These are phyloP conservation scores for Clamator glandarius DNA, from an alignment of 2,797 vertebrate species.

Conservation along the genomic window DNA sequence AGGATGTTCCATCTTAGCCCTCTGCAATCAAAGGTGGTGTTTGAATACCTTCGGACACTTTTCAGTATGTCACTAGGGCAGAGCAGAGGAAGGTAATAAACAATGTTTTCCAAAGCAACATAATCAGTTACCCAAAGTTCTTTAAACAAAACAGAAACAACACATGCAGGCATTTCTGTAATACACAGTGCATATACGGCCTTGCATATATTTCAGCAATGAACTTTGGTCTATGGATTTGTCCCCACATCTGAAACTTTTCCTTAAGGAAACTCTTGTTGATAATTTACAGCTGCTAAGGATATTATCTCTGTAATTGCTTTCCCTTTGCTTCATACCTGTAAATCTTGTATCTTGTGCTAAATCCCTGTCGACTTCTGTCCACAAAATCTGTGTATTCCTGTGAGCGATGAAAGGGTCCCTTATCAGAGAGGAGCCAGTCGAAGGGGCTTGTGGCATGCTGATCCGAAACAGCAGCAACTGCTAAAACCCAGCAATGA, in stretches of 20 bases:
- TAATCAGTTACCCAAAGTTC: background rate
- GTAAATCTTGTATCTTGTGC: constrained; percentile 98
- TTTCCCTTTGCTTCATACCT: constrained; percentile 84
- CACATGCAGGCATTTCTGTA: background rate
- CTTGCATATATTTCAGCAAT: constrained; percentile 14
- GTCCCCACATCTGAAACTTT: constrained; percentile 35
- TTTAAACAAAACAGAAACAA: constrained; percentile 32
- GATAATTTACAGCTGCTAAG: constrained; percentile 1
- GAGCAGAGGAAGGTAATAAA: background rate
- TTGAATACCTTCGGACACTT: background rate
- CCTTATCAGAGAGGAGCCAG: constrained; percentile 98
- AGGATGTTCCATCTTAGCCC: background rate
- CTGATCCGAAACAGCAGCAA: constrained; percentile 88
- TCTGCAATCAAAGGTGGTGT: background rate
- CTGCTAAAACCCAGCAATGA: constrained; percentile 87
- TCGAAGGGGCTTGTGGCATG: constrained; percentile 93
- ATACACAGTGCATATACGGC: background rate
- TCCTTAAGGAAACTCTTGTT: constrained; percentile 28
- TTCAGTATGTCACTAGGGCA: background rate
- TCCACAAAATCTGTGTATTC: constrained; percentile 98
- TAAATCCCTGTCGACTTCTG: constrained; percentile 95
- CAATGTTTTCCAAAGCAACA: constrained; percentile 3
- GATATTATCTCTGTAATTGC: constrained; percentile 2
- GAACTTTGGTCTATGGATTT: background rate
- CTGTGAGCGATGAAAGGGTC: constrained; percentile 96